Evolutionary conservation across 2,113 vertebrate species (phyloP).

Genomic region (Chlorodrepanis virens): DNA sequence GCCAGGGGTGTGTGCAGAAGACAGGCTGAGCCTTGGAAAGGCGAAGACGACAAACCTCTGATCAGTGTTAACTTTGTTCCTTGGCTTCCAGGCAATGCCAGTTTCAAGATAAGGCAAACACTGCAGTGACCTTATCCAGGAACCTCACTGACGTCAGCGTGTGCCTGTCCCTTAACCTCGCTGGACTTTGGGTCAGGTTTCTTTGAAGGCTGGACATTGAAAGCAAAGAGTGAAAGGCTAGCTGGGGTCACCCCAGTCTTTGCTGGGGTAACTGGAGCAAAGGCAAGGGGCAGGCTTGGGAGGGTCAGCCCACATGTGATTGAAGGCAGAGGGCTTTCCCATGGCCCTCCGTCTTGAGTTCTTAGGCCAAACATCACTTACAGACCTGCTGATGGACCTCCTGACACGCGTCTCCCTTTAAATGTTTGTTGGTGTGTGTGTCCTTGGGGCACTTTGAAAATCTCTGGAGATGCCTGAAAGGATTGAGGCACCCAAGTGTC

Average conservation of each 20-base stretch:
- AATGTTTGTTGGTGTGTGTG: not conserved
- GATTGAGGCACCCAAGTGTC: not conserved
- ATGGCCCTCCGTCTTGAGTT: not conserved
- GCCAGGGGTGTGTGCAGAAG: not conserved
- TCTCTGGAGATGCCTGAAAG: not conserved
- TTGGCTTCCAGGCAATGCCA: not conserved
- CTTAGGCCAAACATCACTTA: not conserved
- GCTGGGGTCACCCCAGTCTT: not conserved
- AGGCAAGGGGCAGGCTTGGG: not conserved
- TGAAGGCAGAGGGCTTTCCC: not conserved
- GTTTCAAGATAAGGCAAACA: not conserved
- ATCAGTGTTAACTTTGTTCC: not conserved
- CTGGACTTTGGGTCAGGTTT: slow-evolving; percentile 28
- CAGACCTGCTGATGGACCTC: not conserved
- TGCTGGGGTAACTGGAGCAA: not conserved
- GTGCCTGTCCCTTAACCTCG: not conserved
- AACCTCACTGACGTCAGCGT: not conserved
- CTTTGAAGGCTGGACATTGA: not conserved
- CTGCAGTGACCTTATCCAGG: not conserved
- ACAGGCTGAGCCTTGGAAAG: not conserved
- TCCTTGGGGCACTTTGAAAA: not conserved
- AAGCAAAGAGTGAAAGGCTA: not conserved
- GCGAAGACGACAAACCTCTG: not conserved
- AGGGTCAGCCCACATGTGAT: not conserved
- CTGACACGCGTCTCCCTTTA: not conserved